Percentiles rank a stretch among this genome's conserved stretches.
phyloP scores from a whole-genome alignment of 2,113 vertebrate species.

The Callionymus lyra region DNA sequence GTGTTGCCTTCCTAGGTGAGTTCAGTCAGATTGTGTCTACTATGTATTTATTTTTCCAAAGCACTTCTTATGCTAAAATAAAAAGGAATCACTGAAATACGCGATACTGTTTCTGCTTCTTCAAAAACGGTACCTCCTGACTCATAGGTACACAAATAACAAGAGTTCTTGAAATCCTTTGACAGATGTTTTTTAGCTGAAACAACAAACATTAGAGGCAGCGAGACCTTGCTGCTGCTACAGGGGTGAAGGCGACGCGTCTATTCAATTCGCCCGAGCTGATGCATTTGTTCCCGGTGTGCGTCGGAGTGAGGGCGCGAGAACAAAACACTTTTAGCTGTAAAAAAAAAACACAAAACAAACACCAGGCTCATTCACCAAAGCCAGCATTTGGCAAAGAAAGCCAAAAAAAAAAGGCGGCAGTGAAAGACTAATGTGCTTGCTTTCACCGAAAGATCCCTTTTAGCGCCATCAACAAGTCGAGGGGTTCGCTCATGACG shows the following conservation, averaged over 20 bases:
- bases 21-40: too few relatives aligned
- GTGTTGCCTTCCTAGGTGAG: too few relatives aligned
- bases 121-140: too few relatives aligned
- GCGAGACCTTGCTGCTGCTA: slow-evolving; percentile 25
- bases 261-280: slow-evolving; percentile 34
- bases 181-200: slow-evolving; percentile 20
- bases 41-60: too few relatives aligned
- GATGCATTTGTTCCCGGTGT: slow-evolving; percentile 18
- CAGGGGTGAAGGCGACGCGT: slow-evolving; percentile 22
- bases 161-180: slow-evolving; percentile 9
- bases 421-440: slow-evolving; percentile 43
- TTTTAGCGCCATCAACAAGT: slow-evolving; percentile 7
- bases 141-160: too few relatives aligned
- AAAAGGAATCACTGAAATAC: too few relatives aligned
- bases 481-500: slow-evolving; percentile 23
- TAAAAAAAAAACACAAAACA: slow-evolving; percentile 52
- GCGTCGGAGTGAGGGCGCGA: slow-evolving; percentile 22
- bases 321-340: slow-evolving; percentile 49
- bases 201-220: slow-evolving; percentile 36
- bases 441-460: slow-evolving; percentile 30
- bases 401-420: slow-evolving; percentile 17
- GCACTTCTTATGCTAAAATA: too few relatives aligned
- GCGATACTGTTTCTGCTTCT: too few relatives aligned
- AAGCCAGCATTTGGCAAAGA: slow-evolving; percentile 45
- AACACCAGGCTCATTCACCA: slow-evolving; percentile 39